These are phyloP conservation scores for Toxotes lorentzi DNA, from an alignment of 2,797 vertebrate genomes.

Conservation along the genomic window DNA sequence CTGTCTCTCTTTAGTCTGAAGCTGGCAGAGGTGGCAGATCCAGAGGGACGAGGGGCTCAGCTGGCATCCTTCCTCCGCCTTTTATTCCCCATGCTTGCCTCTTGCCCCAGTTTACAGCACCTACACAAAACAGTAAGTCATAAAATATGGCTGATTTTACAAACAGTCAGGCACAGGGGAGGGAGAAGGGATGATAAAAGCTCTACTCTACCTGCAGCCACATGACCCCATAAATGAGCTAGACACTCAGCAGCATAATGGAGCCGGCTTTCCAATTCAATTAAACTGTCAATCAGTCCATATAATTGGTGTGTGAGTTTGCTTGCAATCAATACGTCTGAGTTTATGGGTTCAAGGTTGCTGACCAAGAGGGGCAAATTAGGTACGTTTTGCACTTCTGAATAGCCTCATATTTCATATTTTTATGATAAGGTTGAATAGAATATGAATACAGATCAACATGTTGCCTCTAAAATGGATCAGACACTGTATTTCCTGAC, in stretches of 20 bases:
- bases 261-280: constrained; percentile 36
- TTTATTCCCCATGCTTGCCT: constrained; percentile 72
- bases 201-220: constrained; percentile 30
- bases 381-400: neutral
- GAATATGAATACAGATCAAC: neutral
- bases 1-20: constrained; percentile 41
- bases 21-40: constrained; percentile 30
- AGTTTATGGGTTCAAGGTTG: neutral
- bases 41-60: constrained; percentile 59
- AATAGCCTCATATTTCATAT: constrained; percentile 1
- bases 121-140: constrained; percentile 56
- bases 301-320: neutral
- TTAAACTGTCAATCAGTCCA: constrained; percentile 36
- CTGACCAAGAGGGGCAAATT: neutral
- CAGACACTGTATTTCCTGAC: neutral
- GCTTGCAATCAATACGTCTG: constrained; percentile 7
- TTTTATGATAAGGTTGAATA: neutral
- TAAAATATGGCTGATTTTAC: constrained; percentile 40
- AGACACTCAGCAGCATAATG: constrained; percentile 37
- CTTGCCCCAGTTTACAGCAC: constrained; percentile 60
- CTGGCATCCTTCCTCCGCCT: constrained; percentile 76
- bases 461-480: neutral
- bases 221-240: constrained; percentile 43
- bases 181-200: constrained; percentile 1
- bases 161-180: neutral